Base-by-base conservation (phyloP, 2,888 invertebrate genomes). In the Trichogramma evanescens region DNA sequence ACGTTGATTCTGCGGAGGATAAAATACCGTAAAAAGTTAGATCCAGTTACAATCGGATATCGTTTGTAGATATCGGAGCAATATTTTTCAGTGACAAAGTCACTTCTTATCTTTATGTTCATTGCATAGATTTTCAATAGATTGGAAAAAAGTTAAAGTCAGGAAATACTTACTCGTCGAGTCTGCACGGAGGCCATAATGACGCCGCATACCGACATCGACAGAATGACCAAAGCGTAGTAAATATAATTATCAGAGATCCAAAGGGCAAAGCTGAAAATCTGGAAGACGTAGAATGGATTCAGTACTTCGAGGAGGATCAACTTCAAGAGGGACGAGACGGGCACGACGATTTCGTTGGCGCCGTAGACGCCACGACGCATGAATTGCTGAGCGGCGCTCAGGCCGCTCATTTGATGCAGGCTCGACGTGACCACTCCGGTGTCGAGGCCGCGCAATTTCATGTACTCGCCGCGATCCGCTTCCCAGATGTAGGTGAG, bases 261-360 rank as follows among this genome's bases (percentile, higher is more conserved):
- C 96, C 96, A 96, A 57, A 96, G 83, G 7, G 85, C 83, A 65
- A 93, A 91, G 52, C 95, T 94, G 79, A 93, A 92, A 66, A 95
- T 77, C 85, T 96, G 96, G 81, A 96, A 96, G 72, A 95, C 88
- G 80, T 96, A 96, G 81, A 95, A 96, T 4, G 96, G 95, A 78
- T 95, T 94, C 69, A 96, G 84, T 44, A 91, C 88, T 78, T 94
- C 93, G 65, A 92, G 80, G 46, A 90, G 84, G 0, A 93, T 80
- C 9, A 94, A 80, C 0, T 86, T 86, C 62, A 86, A 72, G 50
- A 91, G 81, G 54, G 88, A 84, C 71, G 88, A 86, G 54, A 92
- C 86, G 4, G 90, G 89, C 45, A 95, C 89, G 55, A 86, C 82
- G 68, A 95, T 95, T 76, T 89, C 87, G 78, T 95, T 95, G 39